Evolutionary conservation across 2,888 invertebrate genomes (phyloP).

Genomic region (Timema podura): DNA sequence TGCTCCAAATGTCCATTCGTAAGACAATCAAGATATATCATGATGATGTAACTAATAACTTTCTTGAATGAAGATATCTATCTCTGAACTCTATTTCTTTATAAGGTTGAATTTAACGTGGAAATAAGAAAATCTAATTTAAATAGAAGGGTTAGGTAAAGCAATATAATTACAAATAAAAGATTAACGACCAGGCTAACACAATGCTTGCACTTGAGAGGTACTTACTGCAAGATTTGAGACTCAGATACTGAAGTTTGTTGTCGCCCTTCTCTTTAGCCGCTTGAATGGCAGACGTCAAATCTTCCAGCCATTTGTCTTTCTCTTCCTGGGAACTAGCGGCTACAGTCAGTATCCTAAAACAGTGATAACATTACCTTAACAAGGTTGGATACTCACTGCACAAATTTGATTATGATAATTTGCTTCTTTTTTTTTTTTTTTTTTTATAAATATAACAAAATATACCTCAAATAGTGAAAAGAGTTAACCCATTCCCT

Average conservation of each 20-base stretch:
- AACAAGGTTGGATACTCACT: not conserved
- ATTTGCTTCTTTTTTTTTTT: not conserved
- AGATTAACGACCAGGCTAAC: not conserved
- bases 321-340: slow-evolving; percentile 84
- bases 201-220: too few relatives aligned
- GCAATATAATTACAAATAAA: too few relatives aligned
- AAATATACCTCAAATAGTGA: not conserved
- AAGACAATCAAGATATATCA: too few relatives aligned
- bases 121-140: too few relatives aligned
- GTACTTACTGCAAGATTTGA: slow-evolving; percentile 61
- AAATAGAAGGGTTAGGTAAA: too few relatives aligned
- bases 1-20: too few relatives aligned
- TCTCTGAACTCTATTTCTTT: too few relatives aligned
- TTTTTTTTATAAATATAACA: not conserved
- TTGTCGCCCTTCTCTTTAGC: slow-evolving; percentile 52
- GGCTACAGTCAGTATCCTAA: slow-evolving; percentile 75
- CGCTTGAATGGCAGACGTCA: slow-evolving; percentile 55
- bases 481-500: not conserved
- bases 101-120: too few relatives aligned
- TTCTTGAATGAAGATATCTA: too few relatives aligned
- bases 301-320: slow-evolving; percentile 79
- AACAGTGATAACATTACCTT: slow-evolving; percentile 8
- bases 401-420: not conserved
- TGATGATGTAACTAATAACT: too few relatives aligned
- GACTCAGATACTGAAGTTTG: slow-evolving; percentile 56